Conservation (phyloP, 2,888 invertebrate species). For the Perizoma affinitatum region DNA sequence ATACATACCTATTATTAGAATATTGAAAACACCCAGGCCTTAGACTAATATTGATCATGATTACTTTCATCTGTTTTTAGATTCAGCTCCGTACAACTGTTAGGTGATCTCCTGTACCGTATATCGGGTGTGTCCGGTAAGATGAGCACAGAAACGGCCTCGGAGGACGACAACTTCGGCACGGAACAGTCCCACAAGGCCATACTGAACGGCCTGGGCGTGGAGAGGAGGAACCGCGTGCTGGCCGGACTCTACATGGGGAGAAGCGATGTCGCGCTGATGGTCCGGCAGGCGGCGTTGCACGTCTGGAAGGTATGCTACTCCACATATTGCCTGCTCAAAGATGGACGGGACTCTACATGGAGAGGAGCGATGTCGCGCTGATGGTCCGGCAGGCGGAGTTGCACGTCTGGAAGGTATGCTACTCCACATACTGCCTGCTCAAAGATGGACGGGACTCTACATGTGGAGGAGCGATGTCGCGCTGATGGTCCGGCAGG, state of each 20-base stretch:
- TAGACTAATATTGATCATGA: too few relatives aligned
- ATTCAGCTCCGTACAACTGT: slow-evolving; percentile 95
- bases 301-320: slow-evolving; percentile 96
- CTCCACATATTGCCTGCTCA: too few relatives aligned
- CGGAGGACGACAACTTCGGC: slow-evolving; percentile 99
- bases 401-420: too few relatives aligned
- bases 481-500: too few relatives aligned
- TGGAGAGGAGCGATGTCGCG: too few relatives aligned
- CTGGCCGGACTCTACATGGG: slow-evolving; percentile 98
- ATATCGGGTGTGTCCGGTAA: slow-evolving; percentile 99
- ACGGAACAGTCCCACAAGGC: slow-evolving; percentile 97
- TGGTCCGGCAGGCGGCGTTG: slow-evolving; percentile 98
- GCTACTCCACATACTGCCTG: too few relatives aligned
- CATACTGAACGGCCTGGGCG: slow-evolving; percentile 94
- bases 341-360: too few relatives aligned
- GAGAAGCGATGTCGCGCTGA: slow-evolving; percentile 96
- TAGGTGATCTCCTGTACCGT: slow-evolving; percentile 96
- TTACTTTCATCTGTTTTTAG: slow-evolving; percentile 60
- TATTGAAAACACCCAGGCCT: too few relatives aligned
- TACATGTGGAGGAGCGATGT: too few relatives aligned
- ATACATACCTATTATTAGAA: too few relatives aligned
- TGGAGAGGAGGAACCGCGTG: slow-evolving; percentile 95
- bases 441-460: too few relatives aligned
- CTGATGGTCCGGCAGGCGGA: too few relatives aligned
- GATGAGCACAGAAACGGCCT: slow-evolving; percentile 99